These are phyloP conservation scores for Rhabdophis nuchalis DNA, from an alignment of 2,797 vertebrate genomes.

Conservation along the genomic window DNA sequence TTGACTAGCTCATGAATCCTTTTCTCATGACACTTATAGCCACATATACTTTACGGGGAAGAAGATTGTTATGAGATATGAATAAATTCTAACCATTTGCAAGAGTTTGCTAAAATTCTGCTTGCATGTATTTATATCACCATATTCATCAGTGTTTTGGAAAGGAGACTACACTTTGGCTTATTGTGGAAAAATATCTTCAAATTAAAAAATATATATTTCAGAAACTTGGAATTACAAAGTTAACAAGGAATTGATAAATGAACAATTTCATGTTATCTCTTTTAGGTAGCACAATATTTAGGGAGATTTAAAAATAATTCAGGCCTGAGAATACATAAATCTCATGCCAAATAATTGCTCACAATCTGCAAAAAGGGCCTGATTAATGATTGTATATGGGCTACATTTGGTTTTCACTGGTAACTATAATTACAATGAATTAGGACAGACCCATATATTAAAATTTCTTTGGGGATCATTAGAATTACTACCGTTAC, in stretches of 20 bases:
- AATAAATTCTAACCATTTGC: neutral
- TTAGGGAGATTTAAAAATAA: neutral
- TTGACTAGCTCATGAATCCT: neutral
- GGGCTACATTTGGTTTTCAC: neutral
- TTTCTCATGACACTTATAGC: neutral
- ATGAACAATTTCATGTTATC: neutral
- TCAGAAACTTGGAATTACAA: neutral
- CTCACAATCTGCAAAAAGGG: neutral
- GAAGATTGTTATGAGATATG: neutral
- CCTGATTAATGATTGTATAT: neutral
- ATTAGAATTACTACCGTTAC: neutral
- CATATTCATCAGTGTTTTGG: neutral
- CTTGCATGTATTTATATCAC: neutral
- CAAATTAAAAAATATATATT: neutral
- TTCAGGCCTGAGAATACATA: slow-evolving; percentile 2
- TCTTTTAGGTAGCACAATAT: slow-evolving; percentile 16
- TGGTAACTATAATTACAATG: neutral
- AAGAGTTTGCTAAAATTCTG: neutral
- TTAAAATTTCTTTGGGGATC: neutral
- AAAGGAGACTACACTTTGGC: neutral
- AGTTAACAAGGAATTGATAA: neutral
- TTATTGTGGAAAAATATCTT: neutral
- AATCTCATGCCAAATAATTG: neutral
- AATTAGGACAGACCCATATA: neutral
- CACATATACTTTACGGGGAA: neutral